Evolutionary conservation across 2,888 invertebrate genomes (phyloP), one percentile per base, ranked within the genome.

Genomic region (Mechanitis mazaeus): DNA sequence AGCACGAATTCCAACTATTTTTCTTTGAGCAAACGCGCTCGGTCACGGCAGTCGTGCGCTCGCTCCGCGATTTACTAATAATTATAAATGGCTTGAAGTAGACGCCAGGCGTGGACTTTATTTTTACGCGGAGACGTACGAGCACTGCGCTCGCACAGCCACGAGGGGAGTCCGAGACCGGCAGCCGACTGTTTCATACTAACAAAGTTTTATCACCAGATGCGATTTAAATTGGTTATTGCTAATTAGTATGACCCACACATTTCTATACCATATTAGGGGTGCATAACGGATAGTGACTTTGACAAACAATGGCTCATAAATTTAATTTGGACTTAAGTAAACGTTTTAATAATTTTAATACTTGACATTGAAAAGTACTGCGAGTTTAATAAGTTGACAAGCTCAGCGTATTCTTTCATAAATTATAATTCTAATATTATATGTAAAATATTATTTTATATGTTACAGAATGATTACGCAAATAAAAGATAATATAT

Each of bases 81-180:
- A 90, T 90, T 89, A 86, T 88, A 89, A 87, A 88, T 86, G 83
- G 80, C 82, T 85, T 82, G 84, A 87, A 88, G 88, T 90, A 81
- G 81, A 84, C 84, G 84, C 80, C 80, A 83, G 78, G 81, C 74
- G 84, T 83, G 74, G 87, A 88, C 87, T 88, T 89, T 90, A 90
- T 90, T 90, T 90, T 89, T 89, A 89, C 81, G 84, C 89, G 84
- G 87, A 85, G 87, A 84, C 88, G 84, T 80, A 78, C 85, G 85
- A 83, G 83, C 80, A 81, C 77, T 79, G 85, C 83, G 85, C 83
- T 80, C 83, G 80, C 54, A 72, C 79, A 72, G 76, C 75, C 76
- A 73, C 81, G 81, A 79, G 83, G 83, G 83, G 86, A 84, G 81
- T 78, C 77, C 74, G 78, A 75, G 71, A 68, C 71, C 77, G 78